These are phyloP conservation scores for Xylophagus ater DNA, from an alignment of 2,888 invertebrate genomes.

Conservation along the genomic window DNA sequence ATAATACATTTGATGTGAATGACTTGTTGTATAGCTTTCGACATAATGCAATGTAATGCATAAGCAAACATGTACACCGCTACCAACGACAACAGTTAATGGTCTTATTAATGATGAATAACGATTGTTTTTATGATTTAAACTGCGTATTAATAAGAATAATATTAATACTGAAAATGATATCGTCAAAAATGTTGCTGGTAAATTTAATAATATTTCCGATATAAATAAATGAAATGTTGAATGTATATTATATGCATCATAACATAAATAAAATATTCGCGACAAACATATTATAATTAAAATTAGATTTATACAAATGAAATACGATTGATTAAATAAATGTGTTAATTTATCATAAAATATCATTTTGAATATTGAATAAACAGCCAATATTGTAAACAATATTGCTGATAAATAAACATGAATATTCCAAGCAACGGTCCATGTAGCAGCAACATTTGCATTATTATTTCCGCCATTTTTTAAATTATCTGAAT, in stretches of 20 bases:
- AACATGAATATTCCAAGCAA: constrained; percentile 86
- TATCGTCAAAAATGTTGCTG: constrained; percentile 78
- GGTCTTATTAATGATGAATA: constrained; percentile 65
- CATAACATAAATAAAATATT: constrained; percentile 80
- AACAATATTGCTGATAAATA: constrained; percentile 79
- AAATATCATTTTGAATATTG: constrained; percentile 74
- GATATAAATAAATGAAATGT: constrained; percentile 69
- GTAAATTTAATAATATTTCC: constrained; percentile 71
- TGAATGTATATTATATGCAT: constrained; percentile 80
- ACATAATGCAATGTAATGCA: constrained; percentile 75
- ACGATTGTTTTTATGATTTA: constrained; percentile 59
- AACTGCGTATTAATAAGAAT: constrained; percentile 70
- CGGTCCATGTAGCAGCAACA: constrained; percentile 51
- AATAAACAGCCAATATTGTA: constrained; percentile 70
- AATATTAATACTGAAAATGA: constrained; percentile 80
- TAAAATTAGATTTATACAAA: constrained; percentile 71
- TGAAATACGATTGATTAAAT: constrained; percentile 77
- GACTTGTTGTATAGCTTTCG: constrained; percentile 43
- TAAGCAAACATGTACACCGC: constrained; percentile 64
- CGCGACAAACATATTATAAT: constrained; percentile 71
- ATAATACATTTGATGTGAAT: constrained; percentile 29
- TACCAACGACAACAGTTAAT: constrained; percentile 64
- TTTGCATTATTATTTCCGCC: neutral
- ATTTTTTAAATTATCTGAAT: neutral
- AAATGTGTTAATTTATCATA: constrained; percentile 79